Conservation (phyloP, 1,140 invertebrate genomes). For the Lepidotrigona ventralis region DNA sequence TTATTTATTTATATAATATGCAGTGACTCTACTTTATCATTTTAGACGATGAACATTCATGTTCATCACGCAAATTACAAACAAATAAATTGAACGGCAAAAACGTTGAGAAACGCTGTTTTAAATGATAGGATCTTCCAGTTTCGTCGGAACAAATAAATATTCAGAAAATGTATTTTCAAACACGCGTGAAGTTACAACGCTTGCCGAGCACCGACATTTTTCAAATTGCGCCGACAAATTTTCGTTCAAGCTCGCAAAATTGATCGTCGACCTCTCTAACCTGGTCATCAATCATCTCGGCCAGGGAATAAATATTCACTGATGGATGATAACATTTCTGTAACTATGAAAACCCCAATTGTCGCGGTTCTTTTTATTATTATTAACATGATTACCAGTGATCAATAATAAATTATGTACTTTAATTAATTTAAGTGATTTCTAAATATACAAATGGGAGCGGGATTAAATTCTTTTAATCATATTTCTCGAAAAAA, state of each 20-base stretch:
- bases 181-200: not conserved
- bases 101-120: not conserved
- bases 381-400: not conserved
- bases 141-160: not conserved
- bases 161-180: not conserved
- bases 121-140: not conserved
- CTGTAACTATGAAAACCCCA: not conserved
- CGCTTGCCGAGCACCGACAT: not conserved
- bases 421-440: no score
- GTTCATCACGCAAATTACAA: no score
- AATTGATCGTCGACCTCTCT: constrained; percentile 11
- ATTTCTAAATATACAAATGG: no score
- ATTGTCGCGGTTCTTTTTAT: not conserved
- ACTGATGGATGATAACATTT: not conserved
- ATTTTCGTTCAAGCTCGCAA: constrained; percentile 12
- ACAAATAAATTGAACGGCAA: no score
- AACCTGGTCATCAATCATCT: constrained; percentile 18
- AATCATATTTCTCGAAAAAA: no score
- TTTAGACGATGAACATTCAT: no score
- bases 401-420: no score
- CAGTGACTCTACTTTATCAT: no score
- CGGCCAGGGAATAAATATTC: not conserved
- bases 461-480: no score
- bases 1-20: no score
- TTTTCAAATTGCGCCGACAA: constrained; percentile 23